Base-by-base conservation (phyloP, 2,888 invertebrate genomes). In the Drosophila formosana region DNA sequence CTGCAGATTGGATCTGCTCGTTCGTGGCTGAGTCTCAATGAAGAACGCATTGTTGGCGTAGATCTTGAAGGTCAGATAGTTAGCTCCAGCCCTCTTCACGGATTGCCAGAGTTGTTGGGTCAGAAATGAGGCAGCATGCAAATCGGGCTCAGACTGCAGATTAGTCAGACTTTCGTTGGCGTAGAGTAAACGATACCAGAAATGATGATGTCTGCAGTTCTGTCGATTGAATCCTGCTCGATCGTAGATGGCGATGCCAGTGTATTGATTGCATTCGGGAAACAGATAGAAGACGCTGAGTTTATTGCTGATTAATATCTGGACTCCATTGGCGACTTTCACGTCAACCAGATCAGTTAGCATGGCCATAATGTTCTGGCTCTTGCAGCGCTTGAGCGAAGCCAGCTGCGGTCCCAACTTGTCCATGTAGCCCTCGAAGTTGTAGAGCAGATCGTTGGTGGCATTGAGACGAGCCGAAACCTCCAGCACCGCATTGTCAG, bases 1-100 rank as follows among this genome's bases (percentile, higher is more conserved):
- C n/a, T 32, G 49, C 2, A 55, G 51, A 4, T 2, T 41, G 1
- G 43, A 7, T 4, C 37, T 47, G 0, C 1, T 4, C 0, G 2
- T 4, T 11, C 5, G 39, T 1, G 7, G 3, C 0, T 51, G 13
- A 0, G n/a, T 25, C 23, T 73, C 63, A 1, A 73, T 39, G 28
- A 73, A 73, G 32, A 73, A 41, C 4, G 63, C 74, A 28, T 45
- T 57, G 18, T 56, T 73, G 11, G 28, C 55, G 30, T 73, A 73
- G 8, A 73, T 41, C 28, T 73, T 73, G 11, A 73, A 45, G 2
- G 67, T 45, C 28, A 73, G 18, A 23, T 60, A 56, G 1, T 9
- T 68, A 1, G 62, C 68, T 2, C 57, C 57, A 1, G 26, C 5
- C 4, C 30, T 0, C 18, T 26, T 9, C 9, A 70, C 4, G 1